Base-by-base conservation (phyloP, 2,797 vertebrate genomes). In the Takifugu rubripes region DNA sequence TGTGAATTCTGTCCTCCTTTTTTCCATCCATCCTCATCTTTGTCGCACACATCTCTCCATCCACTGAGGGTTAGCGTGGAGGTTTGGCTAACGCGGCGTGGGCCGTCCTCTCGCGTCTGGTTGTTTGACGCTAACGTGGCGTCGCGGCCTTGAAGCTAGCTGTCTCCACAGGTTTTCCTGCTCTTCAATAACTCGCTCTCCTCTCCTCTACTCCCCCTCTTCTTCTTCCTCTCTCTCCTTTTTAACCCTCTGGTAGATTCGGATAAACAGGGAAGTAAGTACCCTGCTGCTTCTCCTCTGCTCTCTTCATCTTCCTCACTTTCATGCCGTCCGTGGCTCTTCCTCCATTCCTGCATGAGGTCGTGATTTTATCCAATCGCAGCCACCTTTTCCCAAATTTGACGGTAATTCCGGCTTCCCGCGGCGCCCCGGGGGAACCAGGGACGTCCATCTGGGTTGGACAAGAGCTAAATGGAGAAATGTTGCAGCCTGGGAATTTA, bases 231-330 rank as follows among this genome's bases (percentile, higher is more conserved):
- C 54, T 64, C 49, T 36, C 58, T 0, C 26, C 25, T 77, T 78
- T 76, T 84, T 76, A 68, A 81, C 73, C 75, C 78, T 81, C 77
- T 80, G 86, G 78, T 91, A 97, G 95, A 97, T 98, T 93, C 95
- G 95, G 94, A 97, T 98, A 93, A 98, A 98, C 93, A 94, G 94
- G 85, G 94, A 98, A 97, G 95, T 98, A 97, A 98, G 96, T 98
- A 98, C 88, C 82, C 72, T 83, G 80, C 83, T 84, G 47, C 83
- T 78, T 78, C 70, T 69, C 74, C 83, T 63, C 81, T 69, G 74
- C 68, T 69, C 68, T 53, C n/a, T 50, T 63, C 26, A 42, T 46
- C 57, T 58, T 66, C 52, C 46, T 69, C 76, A 70, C 25, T 26
- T 61, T 58, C 16, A 17, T 21, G 6, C 40, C 40, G 40, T 16